Evolutionary conservation across 2,888 invertebrate species (phyloP), one percentile per base, ranked within the genome.

Genomic region (Apodemia hepburni): DNA sequence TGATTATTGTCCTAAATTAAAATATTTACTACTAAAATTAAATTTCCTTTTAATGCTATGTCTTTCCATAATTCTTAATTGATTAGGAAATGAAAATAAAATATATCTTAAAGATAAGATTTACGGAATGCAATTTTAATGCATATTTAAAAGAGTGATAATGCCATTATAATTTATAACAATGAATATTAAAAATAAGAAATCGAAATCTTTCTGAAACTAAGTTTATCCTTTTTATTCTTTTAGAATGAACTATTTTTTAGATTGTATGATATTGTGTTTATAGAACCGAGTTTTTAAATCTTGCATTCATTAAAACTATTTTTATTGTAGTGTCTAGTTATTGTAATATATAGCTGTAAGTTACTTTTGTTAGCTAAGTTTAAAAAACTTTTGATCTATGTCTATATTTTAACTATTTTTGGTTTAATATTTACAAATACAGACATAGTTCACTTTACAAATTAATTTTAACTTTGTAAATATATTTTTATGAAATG

Each of bases 401-500:
- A 27, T 54, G 54, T 54, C 54, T 54, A 22, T 54, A 54, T 54
- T 54, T 54, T 54, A 22, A 54, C 2, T 54, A 54, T 54, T 54
- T 27, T 51, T 27, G 12, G 77, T 81, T 80, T 81, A 84, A 73
- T 82, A 80, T 54, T 54, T 54, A 22, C 22, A 22, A 54, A 54
- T 54, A 54, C 27, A 22, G 54, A 54, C 54, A 54, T 54, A 54
- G 54, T 54, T 54, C 51, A 27, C 51, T 54, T 54, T 54, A 54
- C 54, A 54, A 54, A 54, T 54, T 54, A 54, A 54, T 22, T 22
- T 27, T 54, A 54, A 54, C 54, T 70, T 71, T 90, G 89, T 89
- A 90, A 83, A 90, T 89, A 90, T 79, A 87, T 87, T 84, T 84
- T 86, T 84, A 85, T 85, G 82, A 87, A 89, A 89, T 89, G 88